phyloP scores from a whole-genome alignment of 1,140 invertebrate species.

The Drosophila baimaii region DNA sequence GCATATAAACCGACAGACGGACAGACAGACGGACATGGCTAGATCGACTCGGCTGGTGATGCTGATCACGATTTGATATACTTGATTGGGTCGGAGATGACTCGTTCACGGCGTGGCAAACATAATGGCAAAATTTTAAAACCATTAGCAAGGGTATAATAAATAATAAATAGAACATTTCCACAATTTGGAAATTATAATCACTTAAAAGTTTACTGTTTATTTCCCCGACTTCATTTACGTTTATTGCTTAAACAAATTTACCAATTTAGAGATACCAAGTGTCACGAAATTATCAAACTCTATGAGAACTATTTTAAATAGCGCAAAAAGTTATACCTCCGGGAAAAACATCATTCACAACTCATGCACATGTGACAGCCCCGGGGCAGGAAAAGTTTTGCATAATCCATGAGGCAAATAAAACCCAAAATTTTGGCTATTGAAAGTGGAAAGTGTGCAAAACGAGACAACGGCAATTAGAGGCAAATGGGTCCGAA shows the following conservation, averaged over 20 bases:
- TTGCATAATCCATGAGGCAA: conserved; percentile 26
- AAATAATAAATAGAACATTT: no score
- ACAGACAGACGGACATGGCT: no score
- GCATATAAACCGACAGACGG: no score
- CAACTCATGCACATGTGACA: conserved; percentile 22
- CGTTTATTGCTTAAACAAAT: conserved; percentile 6
- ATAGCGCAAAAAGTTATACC: conserved; percentile 21
- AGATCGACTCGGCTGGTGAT: no score
- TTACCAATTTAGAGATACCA: not conserved
- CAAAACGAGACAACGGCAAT: conserved; percentile 27
- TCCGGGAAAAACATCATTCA: conserved; percentile 19
- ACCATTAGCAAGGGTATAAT: no score
- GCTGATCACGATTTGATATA: no score
- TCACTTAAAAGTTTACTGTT: not conserved
- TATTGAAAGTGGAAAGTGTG: conserved; percentile 31
- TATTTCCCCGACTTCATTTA: not conserved
- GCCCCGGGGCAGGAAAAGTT: not conserved
- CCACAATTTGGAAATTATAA: not conserved
- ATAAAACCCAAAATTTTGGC: conserved; percentile 18
- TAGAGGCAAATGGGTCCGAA: conserved; percentile 5
- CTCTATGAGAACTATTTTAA: not conserved
- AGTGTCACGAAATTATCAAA: not conserved
- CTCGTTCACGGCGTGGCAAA: no score
- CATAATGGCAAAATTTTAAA: no score
- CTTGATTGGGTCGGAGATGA: no score